Base-by-base conservation (phyloP, 2,113 vertebrate genomes). In the Osmerus eperlanus region DNA sequence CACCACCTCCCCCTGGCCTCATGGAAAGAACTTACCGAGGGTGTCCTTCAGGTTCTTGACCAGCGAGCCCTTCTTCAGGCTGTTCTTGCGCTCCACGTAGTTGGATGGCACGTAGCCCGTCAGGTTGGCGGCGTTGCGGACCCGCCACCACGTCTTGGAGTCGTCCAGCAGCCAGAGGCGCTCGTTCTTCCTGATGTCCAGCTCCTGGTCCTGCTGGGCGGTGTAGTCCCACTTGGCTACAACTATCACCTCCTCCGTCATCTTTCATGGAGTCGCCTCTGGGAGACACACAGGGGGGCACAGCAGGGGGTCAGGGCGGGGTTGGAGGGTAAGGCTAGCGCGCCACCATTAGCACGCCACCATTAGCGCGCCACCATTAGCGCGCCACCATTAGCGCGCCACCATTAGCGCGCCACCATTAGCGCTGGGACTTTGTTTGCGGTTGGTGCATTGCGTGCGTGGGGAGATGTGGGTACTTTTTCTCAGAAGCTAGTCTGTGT, bases 221-320 rank as follows among this genome's bases (percentile, higher is more conserved):
- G 92, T 95, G 92, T 99, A 99, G 95, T 98, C 97, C 97, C 97
- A 99, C 94, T 99, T 99, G 89, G 97, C 97, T 94, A 99, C 96
- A 92, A 99, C 96, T 92, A 96, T 97, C 89, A 97, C 96, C 93
- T 99, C 97, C 92, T 99, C 97, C 92, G 96, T 98, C 97, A 99
- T 99, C 94, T 97, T 98, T 99, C 96, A 98, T 97, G 94, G 95
- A 96, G 95, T 96, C 94, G n/a, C n/a, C n/a, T n/a, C n/a, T 16
- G 15, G 15, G 16, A 8, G 55, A 19, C 15, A 19, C 55, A 56
- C 55, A 56, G 16, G 4, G 3, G 3, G 16, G 7, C 36, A 41
- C 36, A 41, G 36, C 36, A 41, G 41, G 41, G 41, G 41, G 41
- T 47, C 41, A 47, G 41, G 41, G 9, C 41, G 9, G 41, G 41